A percentile compares a stretch with the other conserved stretches of the same genome.
Evolutionary conservation across 2,888 invertebrate genomes (phyloP).

Genomic region (Anagyrus pseudococci): DNA sequence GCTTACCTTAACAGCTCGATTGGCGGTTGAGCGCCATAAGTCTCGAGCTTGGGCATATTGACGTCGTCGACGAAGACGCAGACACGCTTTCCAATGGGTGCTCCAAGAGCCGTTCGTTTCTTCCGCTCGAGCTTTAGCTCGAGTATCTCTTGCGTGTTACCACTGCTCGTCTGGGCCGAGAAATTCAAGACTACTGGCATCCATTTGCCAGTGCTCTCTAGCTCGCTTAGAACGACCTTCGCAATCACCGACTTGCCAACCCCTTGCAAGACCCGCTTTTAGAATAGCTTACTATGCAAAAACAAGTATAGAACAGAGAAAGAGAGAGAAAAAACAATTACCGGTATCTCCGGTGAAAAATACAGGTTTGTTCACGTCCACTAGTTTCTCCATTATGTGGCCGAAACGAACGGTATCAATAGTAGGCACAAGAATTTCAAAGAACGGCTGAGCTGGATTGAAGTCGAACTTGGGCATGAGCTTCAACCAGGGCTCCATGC

Average conservation of each 20-base stretch:
- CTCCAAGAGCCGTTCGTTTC: constrained; percentile 79
- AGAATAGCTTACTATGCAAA: no score
- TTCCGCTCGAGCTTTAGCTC: constrained; percentile 85
- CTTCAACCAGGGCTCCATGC: constrained; percentile 80
- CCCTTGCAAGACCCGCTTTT: no score
- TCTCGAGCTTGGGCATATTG: constrained; percentile 87
- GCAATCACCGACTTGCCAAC: constrained; percentile 91
- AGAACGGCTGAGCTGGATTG: constrained; percentile 76
- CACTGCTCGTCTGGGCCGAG: constrained; percentile 89
- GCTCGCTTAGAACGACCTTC: constrained; percentile 73
- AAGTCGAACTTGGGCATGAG: constrained; percentile 79
- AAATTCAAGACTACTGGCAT: constrained; percentile 85
- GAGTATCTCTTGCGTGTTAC: constrained; percentile 84
- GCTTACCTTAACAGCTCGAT: constrained; percentile 83
- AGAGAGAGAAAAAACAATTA: no score
- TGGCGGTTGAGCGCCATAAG: constrained; percentile 91
- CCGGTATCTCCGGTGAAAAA: constrained; percentile 90
- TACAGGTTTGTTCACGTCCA: constrained; percentile 77
- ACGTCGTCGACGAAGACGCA: constrained; percentile 90
- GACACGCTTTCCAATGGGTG: constrained; percentile 82
- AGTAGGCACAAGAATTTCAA: constrained; percentile 89
- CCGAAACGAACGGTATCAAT: constrained; percentile 90
- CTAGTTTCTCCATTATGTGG: constrained; percentile 77
- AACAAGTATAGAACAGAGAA: no score
- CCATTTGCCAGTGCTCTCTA: constrained; percentile 69